Evolutionary conservation across 2,113 vertebrate species (phyloP).

Genomic region (Tinamus guttatus): DNA sequence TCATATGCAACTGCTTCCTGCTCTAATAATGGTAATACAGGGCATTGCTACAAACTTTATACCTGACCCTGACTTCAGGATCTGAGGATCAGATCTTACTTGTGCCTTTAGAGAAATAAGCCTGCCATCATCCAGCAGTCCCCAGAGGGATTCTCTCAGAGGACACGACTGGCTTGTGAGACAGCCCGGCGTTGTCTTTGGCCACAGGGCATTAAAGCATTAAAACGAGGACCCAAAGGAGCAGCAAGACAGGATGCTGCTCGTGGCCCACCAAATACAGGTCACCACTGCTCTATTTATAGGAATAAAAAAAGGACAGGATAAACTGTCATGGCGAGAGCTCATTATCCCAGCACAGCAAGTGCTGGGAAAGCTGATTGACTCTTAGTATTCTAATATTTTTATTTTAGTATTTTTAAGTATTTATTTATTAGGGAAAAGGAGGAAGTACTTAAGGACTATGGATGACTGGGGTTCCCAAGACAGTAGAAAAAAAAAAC

Average conservation of each 20-base stretch:
- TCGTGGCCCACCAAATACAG: neutral
- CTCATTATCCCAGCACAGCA: neutral
- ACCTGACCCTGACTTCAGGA: neutral
- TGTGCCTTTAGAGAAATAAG: neutral
- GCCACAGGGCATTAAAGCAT: neutral
- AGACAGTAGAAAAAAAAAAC: neutral
- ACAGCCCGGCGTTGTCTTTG: neutral
- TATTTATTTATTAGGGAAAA: neutral
- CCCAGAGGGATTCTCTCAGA: neutral
- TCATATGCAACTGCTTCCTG: rapidly evolving
- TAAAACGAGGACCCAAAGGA: neutral
- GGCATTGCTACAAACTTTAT: neutral
- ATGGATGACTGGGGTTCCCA: neutral
- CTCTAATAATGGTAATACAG: rapidly evolving
- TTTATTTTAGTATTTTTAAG: neutral
- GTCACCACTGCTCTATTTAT: neutral
- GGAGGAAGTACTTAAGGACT: neutral
- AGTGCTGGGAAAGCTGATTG: neutral
- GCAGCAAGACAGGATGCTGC: neutral
- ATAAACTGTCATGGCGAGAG: neutral
- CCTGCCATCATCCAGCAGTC: neutral
- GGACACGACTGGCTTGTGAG: neutral
- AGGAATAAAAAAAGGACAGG: neutral
- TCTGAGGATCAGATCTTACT: neutral
- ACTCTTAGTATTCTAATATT: neutral